Evolutionary conservation across 1,140 invertebrate genomes (phyloP).

Genomic region (Oreohelix idahoensis): DNA sequence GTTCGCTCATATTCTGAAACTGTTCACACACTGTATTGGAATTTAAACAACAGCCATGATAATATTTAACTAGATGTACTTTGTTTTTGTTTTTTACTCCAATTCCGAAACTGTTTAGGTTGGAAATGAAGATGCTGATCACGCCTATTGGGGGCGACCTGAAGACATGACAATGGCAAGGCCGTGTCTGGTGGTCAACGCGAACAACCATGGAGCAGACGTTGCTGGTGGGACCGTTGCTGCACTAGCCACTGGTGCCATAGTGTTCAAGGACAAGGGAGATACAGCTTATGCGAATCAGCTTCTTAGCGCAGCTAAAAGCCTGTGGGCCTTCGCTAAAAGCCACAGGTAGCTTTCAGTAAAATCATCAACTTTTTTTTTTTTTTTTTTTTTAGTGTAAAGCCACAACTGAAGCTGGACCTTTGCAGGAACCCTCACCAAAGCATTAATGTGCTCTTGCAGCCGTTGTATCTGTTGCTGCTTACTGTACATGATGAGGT

Average conservation of each 20-base stretch:
- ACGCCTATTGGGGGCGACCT: constrained; percentile 52
- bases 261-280: constrained; percentile 73
- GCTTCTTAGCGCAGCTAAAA: constrained; percentile 75
- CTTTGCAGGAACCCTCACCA: too few relatives aligned
- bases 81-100: too few relatives aligned
- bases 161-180: constrained; percentile 78
- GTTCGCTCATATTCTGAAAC: too few relatives aligned
- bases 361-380: too few relatives aligned
- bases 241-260: constrained; percentile 76
- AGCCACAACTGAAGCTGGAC: too few relatives aligned
- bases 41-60: too few relatives aligned
- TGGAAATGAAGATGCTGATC: constrained; percentile 48
- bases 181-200: constrained; percentile 76
- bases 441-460: too few relatives aligned
- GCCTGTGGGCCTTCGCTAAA: constrained; percentile 78
- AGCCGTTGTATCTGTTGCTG: too few relatives aligned
- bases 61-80: too few relatives aligned
- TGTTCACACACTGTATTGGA: too few relatives aligned
- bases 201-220: constrained; percentile 65
- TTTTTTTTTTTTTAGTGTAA: too few relatives aligned
- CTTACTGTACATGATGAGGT: too few relatives aligned
- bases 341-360: constrained; percentile 73
- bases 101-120: constrained; percentile 65
- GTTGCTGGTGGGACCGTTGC: constrained; percentile 79
- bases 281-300: constrained; percentile 72